phyloP scores from a whole-genome alignment of 2,113 vertebrate species.

The Rhipidura dahli region DNA sequence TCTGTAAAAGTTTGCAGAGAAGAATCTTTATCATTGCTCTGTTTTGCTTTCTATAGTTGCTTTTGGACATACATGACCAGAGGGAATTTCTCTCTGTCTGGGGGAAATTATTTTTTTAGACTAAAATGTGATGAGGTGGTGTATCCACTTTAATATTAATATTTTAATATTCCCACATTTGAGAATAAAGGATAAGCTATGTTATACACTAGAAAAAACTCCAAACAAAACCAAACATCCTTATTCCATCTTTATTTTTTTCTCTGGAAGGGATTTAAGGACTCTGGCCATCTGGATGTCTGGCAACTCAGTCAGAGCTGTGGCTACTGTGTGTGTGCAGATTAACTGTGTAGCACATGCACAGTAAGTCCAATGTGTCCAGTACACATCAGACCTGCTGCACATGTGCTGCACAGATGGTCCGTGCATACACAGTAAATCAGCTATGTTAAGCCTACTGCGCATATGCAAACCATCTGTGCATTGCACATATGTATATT shows the following conservation, averaged over 20 bases:
- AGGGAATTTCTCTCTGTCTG: background rate
- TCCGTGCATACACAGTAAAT: slow-evolving; percentile 56
- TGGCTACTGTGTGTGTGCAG: slow-evolving; percentile 66
- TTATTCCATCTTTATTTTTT: slow-evolving; percentile 35
- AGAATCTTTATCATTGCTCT: background rate
- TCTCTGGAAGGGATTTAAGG: slow-evolving; percentile 58
- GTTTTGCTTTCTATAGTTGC: background rate
- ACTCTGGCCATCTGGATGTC: slow-evolving; percentile 69
- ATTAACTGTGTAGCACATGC: slow-evolving; percentile 70
- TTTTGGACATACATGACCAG: background rate
- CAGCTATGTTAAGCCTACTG: slow-evolving; percentile 60
- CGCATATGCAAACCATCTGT: slow-evolving; percentile 69
- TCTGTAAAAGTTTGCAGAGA: slow-evolving; percentile 6
- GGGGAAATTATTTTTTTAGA: background rate
- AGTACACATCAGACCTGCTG: slow-evolving; percentile 67
- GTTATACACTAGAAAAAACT: background rate
- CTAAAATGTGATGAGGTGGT: background rate
- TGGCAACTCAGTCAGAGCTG: slow-evolving; percentile 68
- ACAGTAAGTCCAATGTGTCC: slow-evolving; percentile 70
- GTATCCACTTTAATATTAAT: background rate
- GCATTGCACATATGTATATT: slow-evolving; percentile 27
- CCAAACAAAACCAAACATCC: background rate
- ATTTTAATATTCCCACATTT: background rate
- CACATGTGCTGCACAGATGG: slow-evolving; percentile 70
- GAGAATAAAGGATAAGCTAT: slow-evolving; percentile 3